A percentile compares a stretch with the other conserved stretches of the same genome.
These are phyloP conservation scores for Nomada flava DNA, from an alignment of 2,888 invertebrate species.

Conservation along the genomic window DNA sequence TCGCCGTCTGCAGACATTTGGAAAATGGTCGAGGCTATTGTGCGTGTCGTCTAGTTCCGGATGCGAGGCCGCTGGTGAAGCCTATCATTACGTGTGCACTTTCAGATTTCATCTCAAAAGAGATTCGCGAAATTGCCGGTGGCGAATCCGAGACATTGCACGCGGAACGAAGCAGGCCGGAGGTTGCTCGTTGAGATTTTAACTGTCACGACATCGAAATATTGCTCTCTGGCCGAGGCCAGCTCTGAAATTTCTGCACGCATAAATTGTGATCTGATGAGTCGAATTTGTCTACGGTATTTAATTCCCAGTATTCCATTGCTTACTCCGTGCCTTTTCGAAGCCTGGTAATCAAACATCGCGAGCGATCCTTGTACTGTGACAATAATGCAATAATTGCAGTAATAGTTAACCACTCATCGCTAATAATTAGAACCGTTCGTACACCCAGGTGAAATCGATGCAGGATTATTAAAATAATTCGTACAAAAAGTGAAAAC, in stretches of 20 bases:
- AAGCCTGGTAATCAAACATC: too few relatives aligned
- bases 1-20: too few relatives aligned
- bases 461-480: too few relatives aligned
- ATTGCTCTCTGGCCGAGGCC: constrained; percentile 38
- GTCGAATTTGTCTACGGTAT: constrained; percentile 37
- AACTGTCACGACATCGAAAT: constrained; percentile 62
- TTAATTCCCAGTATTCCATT: constrained; percentile 9
- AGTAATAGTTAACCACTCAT: too few relatives aligned
- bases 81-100: constrained; percentile 54
- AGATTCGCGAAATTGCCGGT: constrained; percentile 59
- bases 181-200: constrained; percentile 54
- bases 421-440: too few relatives aligned
- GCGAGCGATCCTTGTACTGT: too few relatives aligned
- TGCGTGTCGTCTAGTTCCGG: constrained; percentile 54
- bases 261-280: constrained; percentile 50
- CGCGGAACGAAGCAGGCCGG: constrained; percentile 35
- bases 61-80: constrained; percentile 38
- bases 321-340: too few relatives aligned
- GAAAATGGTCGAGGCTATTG: neutral
- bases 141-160: constrained; percentile 34
- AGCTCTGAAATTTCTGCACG: constrained; percentile 30
- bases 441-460: too few relatives aligned
- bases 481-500: too few relatives aligned
- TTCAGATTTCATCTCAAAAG: constrained; percentile 58
- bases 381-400: too few relatives aligned